Evolutionary conservation across 2,888 invertebrate species (phyloP), one percentile per base, ranked within the genome.

Genomic region (Margaritifera margaritifera): DNA sequence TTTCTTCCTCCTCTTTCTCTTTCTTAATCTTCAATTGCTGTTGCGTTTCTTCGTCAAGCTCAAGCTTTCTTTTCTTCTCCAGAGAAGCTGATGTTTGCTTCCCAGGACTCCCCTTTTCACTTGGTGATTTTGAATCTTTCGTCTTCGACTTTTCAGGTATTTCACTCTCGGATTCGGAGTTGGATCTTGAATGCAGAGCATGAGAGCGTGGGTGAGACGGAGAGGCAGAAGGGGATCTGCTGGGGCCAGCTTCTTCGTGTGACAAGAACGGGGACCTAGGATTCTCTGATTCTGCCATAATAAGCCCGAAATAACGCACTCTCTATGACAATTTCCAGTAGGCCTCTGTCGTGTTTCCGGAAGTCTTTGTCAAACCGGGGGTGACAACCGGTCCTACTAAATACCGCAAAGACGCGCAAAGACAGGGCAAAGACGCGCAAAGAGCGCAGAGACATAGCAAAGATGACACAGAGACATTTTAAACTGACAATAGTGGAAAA

Each of bases 1-100:
- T 91, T 88, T 98, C 97, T 86, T 98, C 97, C 88, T 97, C 96
- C 89, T 98, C 93, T 94, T 90, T 94, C 94, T 83, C 93, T 59
- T 77, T 80, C 65, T 84, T 84, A 19, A 67, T 66, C 62, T 75
- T 81, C 18, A 78, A 69, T 50, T 78, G 74, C 25, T 53, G 62
- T 15, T 70, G 53, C 31, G 80, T 80, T 70, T 84, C 84, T 65
- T 82, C 83, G 50, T 75, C 77, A 22, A 64, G 59, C 60, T 85
- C 86, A 20, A 72, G 62, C 74, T 81, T 86, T 6, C 82, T 74
- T 66, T 84, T 86, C 59, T 76, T 81, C 3, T 83, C 84, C 53
- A 68, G 63, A 15, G 77, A 68, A 3, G 72, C 65, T 62, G 50
- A 50, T 20, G 54, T 66, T 66, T 54, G 24, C 59, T 66, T 56